A percentile compares a stretch with the other conserved stretches of the same genome.
These are phyloP conservation scores for Macrosiphum euphorbiae DNA, from an alignment of 2,888 invertebrate species.

Conservation along the genomic window DNA sequence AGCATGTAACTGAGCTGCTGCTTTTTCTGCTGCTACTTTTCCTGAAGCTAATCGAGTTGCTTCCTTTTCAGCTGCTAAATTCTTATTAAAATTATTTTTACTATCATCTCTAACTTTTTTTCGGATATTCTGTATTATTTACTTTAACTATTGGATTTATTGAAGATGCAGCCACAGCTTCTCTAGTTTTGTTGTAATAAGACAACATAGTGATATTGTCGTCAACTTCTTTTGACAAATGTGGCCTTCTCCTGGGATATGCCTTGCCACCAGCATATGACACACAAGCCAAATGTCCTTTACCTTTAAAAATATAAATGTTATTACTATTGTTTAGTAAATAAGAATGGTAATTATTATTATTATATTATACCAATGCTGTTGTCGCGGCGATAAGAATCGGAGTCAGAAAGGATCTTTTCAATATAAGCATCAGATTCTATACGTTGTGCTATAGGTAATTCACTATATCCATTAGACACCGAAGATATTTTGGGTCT, in stretches of 20 bases:
- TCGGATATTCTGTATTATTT: conserved; percentile 72
- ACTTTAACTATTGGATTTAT: conserved; percentile 68
- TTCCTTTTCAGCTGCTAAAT: neutral
- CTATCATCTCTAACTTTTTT: conserved; percentile 72
- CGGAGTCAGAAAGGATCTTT: conserved; percentile 50
- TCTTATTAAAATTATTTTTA: conserved; percentile 69
- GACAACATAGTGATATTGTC: conserved; percentile 85
- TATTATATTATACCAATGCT: conserved; percentile 48
- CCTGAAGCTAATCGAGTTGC: neutral
- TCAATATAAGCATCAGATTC: conserved; percentile 78
- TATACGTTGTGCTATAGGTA: conserved; percentile 75
- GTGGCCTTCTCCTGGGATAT: conserved; percentile 82
- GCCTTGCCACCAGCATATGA: conserved; percentile 86
- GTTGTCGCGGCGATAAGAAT: conserved; percentile 54
- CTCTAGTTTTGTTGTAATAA: conserved; percentile 78
- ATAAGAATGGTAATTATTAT: neutral
- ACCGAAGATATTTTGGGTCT: conserved; percentile 65
- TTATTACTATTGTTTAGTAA: neutral
- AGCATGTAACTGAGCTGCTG: neutral
- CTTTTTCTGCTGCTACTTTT: neutral
- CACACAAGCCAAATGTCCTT: conserved; percentile 86
- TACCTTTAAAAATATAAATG: conserved; percentile 73
- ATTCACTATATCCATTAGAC: conserved; percentile 73
- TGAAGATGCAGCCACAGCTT: conserved; percentile 68
- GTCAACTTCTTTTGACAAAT: conserved; percentile 76